Evolutionary conservation across 2,113 vertebrate species (phyloP), one percentile per base, ranked within the genome.

Genomic region (Sapajus apella): DNA sequence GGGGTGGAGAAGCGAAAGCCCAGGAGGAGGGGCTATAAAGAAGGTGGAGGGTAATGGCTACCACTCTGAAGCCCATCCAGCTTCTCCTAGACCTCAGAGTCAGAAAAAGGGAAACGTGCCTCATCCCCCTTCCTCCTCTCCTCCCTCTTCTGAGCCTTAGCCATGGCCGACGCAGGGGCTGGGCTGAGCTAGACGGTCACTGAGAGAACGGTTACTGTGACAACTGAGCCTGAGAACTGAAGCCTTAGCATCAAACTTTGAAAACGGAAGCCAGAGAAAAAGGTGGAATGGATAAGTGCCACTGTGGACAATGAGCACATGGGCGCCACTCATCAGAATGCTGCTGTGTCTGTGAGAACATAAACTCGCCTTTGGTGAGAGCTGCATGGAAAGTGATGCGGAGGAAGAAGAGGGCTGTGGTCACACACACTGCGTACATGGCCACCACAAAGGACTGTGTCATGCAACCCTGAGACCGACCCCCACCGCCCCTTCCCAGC

Each of bases 221-320:
- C 98, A 97, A 98, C 98, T 0, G 98, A 98, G 91, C 98, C 97
- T 87, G 99, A 99, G 96, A 99, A 99, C 92, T 98, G 99, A 13
- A 99, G 99, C 84, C 98, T 99, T 92, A 99, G 99, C 50, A 99
- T 99, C 98, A 99, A 99, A 95, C 98, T 99, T 95, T 99, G 99
- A 97, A 99, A 99, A 98, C 99, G 99, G 97, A 99, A 99, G 98
- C 99, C 99, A 1, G 99, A 99, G 90, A 99, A 99, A 97, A 99
- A 99, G 95, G 99, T 99, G 85, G 99, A 99, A 98, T 99, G 99
- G 99, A 99, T 99, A 18, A 99, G 99, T 85, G 99, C 99, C 98
- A 99, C 99, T 0, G 99, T 99, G 25, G 99, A 99, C 98, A 99
- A 99, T 1, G 99, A 99, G 82, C 99, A 99, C 94, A 98, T 99